phyloP scores from a whole-genome alignment of 2,888 invertebrate genomes.

The Lamellibrachia columna region DNA sequence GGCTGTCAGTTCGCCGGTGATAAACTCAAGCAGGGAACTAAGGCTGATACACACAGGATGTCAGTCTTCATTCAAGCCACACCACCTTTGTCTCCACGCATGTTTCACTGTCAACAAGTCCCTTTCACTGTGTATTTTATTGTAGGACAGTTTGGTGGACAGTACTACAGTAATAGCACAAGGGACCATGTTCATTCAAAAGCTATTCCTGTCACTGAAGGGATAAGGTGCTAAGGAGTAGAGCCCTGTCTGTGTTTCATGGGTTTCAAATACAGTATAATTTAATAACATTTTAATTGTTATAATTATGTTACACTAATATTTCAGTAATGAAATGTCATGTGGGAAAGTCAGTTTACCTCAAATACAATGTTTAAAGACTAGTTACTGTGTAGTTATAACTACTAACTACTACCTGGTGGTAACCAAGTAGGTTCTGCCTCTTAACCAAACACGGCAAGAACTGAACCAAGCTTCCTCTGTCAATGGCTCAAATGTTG shows the following conservation, averaged over 20 bases:
- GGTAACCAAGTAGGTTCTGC: background rate
- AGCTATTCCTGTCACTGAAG: background rate
- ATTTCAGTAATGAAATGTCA: background rate
- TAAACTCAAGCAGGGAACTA: background rate
- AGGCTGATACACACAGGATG: background rate
- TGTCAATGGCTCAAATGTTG: too few relatives aligned
- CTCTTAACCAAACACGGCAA: background rate
- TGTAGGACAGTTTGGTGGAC: background rate
- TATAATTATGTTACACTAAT: background rate
- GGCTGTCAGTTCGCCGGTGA: background rate
- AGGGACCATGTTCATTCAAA: background rate
- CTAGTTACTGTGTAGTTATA: background rate
- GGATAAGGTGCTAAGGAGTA: background rate
- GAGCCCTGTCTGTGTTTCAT: background rate
- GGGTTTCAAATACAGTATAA: background rate
- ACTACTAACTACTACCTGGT: background rate
- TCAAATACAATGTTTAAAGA: background rate
- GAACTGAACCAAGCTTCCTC: background rate
- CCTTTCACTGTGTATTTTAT: constrained; percentile 1
- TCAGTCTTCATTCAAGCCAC: background rate
- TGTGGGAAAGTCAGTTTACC: background rate
- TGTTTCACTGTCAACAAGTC: background rate
- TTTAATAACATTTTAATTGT: background rate
- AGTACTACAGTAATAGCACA: background rate
- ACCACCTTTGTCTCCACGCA: background rate